These are phyloP conservation scores for Avahi laniger DNA, from an alignment of 2,797 vertebrate species.

Conservation along the genomic window DNA sequence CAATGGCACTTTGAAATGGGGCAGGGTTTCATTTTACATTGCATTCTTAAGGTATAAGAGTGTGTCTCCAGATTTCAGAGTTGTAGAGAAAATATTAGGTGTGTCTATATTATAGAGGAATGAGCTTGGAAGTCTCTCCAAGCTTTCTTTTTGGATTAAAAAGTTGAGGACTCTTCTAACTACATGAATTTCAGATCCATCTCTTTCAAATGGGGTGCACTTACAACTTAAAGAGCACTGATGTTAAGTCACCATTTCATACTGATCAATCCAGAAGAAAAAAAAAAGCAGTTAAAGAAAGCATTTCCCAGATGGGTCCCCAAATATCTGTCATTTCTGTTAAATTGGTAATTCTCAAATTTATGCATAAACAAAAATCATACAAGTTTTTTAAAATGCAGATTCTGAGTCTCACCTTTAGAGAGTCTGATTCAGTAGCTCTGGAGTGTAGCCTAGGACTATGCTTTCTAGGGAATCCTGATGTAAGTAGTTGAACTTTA, in stretches of 20 bases:
- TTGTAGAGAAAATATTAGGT: background rate
- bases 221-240: background rate
- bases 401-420: background rate
- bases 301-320: background rate
- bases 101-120: background rate
- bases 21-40: background rate
- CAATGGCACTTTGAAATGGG: background rate
- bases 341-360: conserved; percentile 14
- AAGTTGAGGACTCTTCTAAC: background rate
- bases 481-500: conserved; percentile 17
- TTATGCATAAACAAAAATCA: background rate
- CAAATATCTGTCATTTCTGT: background rate
- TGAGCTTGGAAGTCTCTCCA: background rate
- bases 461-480: background rate
- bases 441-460: background rate
- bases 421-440: conserved; percentile 2
- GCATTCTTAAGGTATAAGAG: background rate
- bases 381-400: background rate
- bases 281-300: background rate
- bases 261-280: background rate
- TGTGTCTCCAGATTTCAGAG: background rate
- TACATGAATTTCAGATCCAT: background rate
- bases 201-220: background rate
- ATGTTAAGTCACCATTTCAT: background rate
- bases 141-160: background rate